Evolutionary conservation across 2,888 invertebrate species (phyloP).

Genomic region (Penaeus monodon): DNA sequence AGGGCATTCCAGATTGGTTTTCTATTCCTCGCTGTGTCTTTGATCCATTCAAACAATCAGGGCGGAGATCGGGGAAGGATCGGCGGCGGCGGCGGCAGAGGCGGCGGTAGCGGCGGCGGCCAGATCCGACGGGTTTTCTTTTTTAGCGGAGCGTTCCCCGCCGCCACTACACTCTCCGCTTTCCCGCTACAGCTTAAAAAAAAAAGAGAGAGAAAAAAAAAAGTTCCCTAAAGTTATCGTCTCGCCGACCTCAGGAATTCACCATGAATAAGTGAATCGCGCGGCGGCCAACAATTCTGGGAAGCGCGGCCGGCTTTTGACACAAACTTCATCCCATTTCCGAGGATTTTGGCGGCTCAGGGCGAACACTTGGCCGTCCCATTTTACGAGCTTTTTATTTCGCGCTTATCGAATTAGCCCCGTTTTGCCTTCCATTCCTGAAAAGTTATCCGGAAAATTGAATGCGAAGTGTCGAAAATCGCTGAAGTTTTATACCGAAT

Average conservation of each 20-base stretch:
- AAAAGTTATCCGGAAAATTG: constrained; percentile 46
- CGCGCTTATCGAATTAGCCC: constrained; percentile 53
- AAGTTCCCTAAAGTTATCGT: too few relatives aligned
- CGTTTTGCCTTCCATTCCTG: constrained; percentile 10
- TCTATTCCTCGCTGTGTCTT: constrained; percentile 2
- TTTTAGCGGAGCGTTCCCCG: too few relatives aligned
- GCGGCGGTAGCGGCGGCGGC: neutral
- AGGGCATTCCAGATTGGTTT: constrained; percentile 40
- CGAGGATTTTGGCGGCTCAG: constrained; percentile 47
- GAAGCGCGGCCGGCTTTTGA: constrained; percentile 36
- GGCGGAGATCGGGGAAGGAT: neutral
- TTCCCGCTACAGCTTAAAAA: too few relatives aligned
- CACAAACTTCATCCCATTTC: constrained; percentile 57
- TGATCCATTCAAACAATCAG: constrained; percentile 21
- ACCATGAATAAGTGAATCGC: constrained; percentile 21
- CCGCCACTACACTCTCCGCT: too few relatives aligned
- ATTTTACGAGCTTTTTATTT: constrained; percentile 51
- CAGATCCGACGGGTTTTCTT: too few relatives aligned
- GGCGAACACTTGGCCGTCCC: constrained; percentile 43
- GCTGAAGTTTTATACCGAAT: constrained; percentile 23
- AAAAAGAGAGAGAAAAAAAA: too few relatives aligned
- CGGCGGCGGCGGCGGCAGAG: neutral
- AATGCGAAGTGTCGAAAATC: constrained; percentile 43
- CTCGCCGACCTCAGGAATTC: too few relatives aligned
- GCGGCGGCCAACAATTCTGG: constrained; percentile 41